Percentiles rank a stretch among this genome's conserved stretches.
phyloP scores from a whole-genome alignment of 2,888 invertebrate species.

The Lepidocyrtinus sp. region DNA sequence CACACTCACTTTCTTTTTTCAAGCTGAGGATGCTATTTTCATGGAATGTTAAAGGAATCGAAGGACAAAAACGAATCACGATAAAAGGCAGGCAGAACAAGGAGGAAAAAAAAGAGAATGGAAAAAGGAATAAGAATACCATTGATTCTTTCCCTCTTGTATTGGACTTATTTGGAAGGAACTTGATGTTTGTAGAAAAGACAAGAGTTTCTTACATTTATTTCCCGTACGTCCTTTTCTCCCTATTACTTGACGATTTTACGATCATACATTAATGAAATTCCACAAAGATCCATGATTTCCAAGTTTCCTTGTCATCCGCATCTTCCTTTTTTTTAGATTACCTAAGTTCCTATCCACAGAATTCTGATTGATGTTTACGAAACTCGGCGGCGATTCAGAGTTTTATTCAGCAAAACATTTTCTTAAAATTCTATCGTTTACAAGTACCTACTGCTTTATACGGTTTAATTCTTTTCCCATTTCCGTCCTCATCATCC shows the following conservation, averaged over 20 bases:
- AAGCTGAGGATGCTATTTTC: constrained; percentile 51
- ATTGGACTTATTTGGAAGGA: too few species aligned
- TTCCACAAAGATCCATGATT: constrained; percentile 50
- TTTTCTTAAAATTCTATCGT: too few species aligned
- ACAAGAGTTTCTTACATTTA: constrained; percentile 7
- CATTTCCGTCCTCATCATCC: constrained; percentile 36
- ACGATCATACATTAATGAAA: constrained; percentile 61
- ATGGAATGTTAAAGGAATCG: constrained; percentile 36
- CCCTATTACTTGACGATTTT: constrained; percentile 50
- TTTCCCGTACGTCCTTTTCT: neutral
- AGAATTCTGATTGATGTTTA: constrained; percentile 58
- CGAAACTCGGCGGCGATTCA: constrained; percentile 39
- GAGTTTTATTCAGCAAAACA: too few species aligned
- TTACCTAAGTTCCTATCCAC: constrained; percentile 5
- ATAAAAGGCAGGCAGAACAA: neutral
- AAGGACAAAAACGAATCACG: constrained; percentile 21
- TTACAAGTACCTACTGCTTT: constrained; percentile 25
- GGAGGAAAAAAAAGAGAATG: neutral
- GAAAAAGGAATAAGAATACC: neutral
- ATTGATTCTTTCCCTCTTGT: neutral
- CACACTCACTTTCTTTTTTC: neutral
- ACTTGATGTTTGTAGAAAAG: too few species aligned
- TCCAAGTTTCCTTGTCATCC: constrained; percentile 23
- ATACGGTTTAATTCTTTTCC: constrained; percentile 19
- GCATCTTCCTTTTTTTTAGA: constrained; percentile 21